Percentiles rank a stretch among this genome's conserved stretches.
Evolutionary conservation across 2,888 invertebrate genomes (phyloP).

Genomic region (Mellilla xanthometata): DNA sequence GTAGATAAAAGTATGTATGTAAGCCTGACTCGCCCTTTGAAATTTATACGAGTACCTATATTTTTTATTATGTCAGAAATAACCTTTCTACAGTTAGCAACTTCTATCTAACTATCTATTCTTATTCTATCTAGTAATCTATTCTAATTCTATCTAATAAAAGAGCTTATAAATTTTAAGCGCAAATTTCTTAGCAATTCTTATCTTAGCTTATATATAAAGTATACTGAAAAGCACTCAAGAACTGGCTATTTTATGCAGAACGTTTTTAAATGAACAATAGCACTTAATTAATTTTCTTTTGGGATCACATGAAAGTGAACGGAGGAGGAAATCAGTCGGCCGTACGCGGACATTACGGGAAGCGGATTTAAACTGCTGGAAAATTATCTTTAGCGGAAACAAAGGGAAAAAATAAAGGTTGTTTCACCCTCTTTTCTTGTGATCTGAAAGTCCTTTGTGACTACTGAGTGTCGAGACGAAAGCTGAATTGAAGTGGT

Average conservation of each 20-base stretch:
- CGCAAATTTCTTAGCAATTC: too few relatives aligned
- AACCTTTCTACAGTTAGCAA: too few relatives aligned
- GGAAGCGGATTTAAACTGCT: constrained; percentile 60
- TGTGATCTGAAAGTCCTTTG: constrained; percentile 20
- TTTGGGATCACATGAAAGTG: constrained; percentile 60
- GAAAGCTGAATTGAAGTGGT: constrained; percentile 10
- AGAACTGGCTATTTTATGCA: constrained; percentile 48
- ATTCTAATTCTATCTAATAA: too few relatives aligned
- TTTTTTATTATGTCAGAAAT: too few relatives aligned
- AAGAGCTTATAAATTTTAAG: too few relatives aligned
- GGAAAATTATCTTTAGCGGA: constrained; percentile 41
- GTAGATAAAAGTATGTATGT: too few relatives aligned
- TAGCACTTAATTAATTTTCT: constrained; percentile 74
- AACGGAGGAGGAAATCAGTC: constrained; percentile 52
- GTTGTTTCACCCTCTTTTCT: constrained; percentile 22
- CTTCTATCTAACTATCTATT: too few relatives aligned
- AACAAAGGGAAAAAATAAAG: constrained; percentile 33
- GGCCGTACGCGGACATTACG: constrained; percentile 53
- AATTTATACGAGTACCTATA: too few relatives aligned
- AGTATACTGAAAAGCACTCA: constrained; percentile 18
- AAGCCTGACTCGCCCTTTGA: too few relatives aligned
- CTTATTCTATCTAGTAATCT: too few relatives aligned
- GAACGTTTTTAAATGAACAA: constrained; percentile 59
- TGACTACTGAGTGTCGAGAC: constrained; percentile 21
- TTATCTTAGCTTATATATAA: too few relatives aligned